Percentiles rank a stretch among this genome's conserved stretches.
Conservation (phyloP, 2,888 invertebrate genomes). For the Eucera pruinosa region DNA sequence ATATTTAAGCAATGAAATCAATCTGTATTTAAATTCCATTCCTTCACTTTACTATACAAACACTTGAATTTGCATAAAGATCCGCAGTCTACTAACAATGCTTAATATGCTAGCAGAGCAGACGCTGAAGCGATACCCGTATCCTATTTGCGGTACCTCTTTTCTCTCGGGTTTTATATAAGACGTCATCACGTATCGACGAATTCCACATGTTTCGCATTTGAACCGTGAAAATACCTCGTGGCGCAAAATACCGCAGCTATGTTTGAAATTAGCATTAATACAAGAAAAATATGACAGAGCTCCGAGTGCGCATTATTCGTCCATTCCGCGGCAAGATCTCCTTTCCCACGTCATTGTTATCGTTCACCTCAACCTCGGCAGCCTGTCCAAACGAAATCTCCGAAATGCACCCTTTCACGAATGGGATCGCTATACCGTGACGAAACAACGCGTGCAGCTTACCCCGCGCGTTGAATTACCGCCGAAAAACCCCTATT, state of each 20-base stretch:
- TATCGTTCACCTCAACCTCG: constrained; percentile 25
- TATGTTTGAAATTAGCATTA: constrained; percentile 81
- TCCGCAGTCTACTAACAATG: too few species aligned
- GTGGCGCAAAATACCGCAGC: constrained; percentile 28
- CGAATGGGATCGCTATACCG: background rate
- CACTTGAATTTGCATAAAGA: too few species aligned
- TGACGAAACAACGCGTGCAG: constrained; percentile 4
- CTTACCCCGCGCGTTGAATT: constrained; percentile 11
- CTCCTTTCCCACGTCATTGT: constrained; percentile 50
- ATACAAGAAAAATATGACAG: constrained; percentile 73
- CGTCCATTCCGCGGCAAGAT: constrained; percentile 33
- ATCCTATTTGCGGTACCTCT: background rate
- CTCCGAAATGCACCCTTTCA: constrained; percentile 3
- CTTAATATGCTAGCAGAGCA: too few species aligned
- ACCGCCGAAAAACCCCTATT: background rate
- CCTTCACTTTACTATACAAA: too few species aligned
- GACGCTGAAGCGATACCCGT: too few species aligned
- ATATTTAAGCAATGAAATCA: too few species aligned
- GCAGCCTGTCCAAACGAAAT: background rate
- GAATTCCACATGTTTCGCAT: constrained; percentile 30
- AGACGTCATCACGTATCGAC: constrained; percentile 40
- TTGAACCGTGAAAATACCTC: constrained; percentile 6
- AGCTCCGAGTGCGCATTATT: constrained; percentile 29
- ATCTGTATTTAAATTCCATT: too few species aligned
- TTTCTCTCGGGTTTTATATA: background rate